Conservation (phyloP, 1,140 invertebrate genomes). For the Idris sp. region DNA sequence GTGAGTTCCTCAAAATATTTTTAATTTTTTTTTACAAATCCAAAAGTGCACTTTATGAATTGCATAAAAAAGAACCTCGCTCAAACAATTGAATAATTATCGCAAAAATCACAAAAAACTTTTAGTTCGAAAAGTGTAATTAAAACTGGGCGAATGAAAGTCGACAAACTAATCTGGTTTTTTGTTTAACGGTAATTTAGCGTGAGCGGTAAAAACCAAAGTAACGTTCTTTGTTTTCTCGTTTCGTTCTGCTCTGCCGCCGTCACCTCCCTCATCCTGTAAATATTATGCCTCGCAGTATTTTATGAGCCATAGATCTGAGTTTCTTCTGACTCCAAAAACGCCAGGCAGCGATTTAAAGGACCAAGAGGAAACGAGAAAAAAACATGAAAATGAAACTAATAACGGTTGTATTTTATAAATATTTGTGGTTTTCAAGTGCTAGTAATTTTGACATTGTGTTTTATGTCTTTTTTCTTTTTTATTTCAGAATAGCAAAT, state of each 20-base stretch:
- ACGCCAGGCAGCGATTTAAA: slow-evolving; percentile 9
- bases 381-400: slow-evolving; percentile 22
- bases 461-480: slow-evolving; percentile 33
- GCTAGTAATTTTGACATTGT: too few species aligned
- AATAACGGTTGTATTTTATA: slow-evolving; percentile 37
- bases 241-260: slow-evolving; percentile 27
- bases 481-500: slow-evolving; percentile 41
- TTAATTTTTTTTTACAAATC: too few species aligned
- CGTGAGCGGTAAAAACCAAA: slow-evolving; percentile 9
- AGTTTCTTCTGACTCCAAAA: slow-evolving; percentile 39
- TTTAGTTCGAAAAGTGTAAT: slow-evolving; percentile 14
- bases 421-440: too few species aligned
- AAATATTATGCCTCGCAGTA: slow-evolving; percentile 40
- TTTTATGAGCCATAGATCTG: slow-evolving; percentile 39
- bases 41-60: too few species aligned
- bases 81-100: too few species aligned
- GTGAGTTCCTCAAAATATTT: too few species aligned
- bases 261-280: slow-evolving; percentile 34
- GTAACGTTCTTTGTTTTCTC: slow-evolving; percentile 36
- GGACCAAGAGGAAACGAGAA: slow-evolving; percentile 9
- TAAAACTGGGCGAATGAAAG: slow-evolving; percentile 14
- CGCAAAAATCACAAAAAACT: too few species aligned
- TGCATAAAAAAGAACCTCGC: too few species aligned
- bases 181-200: slow-evolving; percentile 19
- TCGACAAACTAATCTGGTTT: slow-evolving; percentile 7